Conservation (phyloP, 2,797 vertebrate species). For the Rallus crepitans region DNA sequence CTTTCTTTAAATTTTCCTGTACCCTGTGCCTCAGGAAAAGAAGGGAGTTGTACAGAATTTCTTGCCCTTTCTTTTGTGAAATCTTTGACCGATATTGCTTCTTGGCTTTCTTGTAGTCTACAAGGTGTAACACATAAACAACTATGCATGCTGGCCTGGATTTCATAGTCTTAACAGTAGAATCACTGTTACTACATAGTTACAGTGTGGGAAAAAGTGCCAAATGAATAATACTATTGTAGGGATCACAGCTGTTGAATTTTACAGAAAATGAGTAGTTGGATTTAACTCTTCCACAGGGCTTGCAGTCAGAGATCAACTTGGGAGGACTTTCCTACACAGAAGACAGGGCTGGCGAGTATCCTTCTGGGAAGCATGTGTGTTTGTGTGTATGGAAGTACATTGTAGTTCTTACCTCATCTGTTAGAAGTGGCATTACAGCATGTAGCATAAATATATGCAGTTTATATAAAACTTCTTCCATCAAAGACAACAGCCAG, state of each 20-base stretch:
- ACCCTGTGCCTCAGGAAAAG: not conserved
- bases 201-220: not conserved
- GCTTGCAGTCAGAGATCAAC: not conserved
- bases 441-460: not conserved
- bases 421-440: slow-evolving; percentile 1
- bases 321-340: not conserved
- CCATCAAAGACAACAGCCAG: not conserved
- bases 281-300: not conserved
- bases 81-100: not conserved
- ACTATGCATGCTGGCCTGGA: not conserved
- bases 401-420: not conserved
- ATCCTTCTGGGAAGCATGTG: not conserved
- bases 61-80: not conserved
- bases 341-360: not conserved
- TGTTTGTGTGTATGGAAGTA: not conserved
- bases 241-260: not conserved
- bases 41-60: not conserved
- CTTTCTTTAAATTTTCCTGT: not conserved
- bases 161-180: not conserved
- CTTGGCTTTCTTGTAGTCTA: not conserved
- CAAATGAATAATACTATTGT: not conserved
- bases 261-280: not conserved
- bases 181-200: not conserved
- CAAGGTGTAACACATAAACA: not conserved
- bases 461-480: not conserved